A percentile compares a stretch with the other conserved stretches of the same genome.
phyloP scores from a whole-genome alignment of 1,140 invertebrate species.

The Teleogryllus occipitalis region DNA sequence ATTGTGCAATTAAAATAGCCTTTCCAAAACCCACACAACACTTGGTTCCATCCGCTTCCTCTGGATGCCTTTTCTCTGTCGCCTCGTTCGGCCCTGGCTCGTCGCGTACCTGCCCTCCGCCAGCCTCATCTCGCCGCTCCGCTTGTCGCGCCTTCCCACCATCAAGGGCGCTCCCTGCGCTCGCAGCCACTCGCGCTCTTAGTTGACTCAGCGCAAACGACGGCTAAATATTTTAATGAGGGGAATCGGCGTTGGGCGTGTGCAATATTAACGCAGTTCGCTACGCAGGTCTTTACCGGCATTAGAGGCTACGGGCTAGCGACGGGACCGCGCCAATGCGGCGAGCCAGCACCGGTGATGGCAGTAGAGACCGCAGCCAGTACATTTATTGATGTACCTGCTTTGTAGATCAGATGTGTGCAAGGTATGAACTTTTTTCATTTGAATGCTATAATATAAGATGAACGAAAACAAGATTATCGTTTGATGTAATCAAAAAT shows the following conservation, averaged over 20 bases:
- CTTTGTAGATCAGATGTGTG: neutral
- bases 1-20: no score
- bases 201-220: neutral
- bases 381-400: neutral
- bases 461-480: no score
- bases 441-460: no score
- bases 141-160: neutral
- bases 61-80: no score
- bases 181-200: neutral
- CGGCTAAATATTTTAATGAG: neutral
- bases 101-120: neutral
- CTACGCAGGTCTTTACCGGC: neutral
- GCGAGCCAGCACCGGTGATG: neutral
- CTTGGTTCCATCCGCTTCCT: no score
- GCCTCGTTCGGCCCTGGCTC: neutral
- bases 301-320: neutral
- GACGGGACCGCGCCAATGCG: neutral
- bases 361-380: neutral
- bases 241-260: neutral
- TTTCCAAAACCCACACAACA: no score
- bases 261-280: neutral
- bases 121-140: neutral
- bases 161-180: neutral
- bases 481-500: no score
- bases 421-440: no score